Evolutionary conservation across 2,113 vertebrate genomes (phyloP), one percentile per base, ranked within the genome.

Genomic region (Trochalopteron elliotii): DNA sequence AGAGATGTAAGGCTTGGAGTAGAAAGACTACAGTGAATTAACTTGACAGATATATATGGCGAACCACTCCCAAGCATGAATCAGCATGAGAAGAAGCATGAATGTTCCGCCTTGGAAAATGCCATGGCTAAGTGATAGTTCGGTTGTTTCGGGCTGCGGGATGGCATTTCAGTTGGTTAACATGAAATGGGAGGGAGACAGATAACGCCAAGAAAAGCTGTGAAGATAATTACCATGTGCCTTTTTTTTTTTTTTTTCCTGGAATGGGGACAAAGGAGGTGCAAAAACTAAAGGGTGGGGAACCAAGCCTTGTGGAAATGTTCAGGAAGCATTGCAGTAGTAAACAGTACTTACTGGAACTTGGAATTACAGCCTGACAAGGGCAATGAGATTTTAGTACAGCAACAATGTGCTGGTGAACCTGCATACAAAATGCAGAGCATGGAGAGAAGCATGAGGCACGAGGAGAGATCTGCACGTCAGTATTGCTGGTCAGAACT

Each of bases 61-160:
- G n/a, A 95, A 40, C 93, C 89, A 82, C 93, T 95, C 87, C 94
- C 93, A 93, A 76, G 79, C 33, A 23, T 80, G 40, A 87, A 63
- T 92, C 89, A 89, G 74, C 65, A 9, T 42, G 49, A 84, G 23
- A 56, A 37, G 69, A 91, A 83, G n/a, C 2, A 0, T 82, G 25
- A 70, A 35, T 23, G 24, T 83, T 90, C 80, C 52, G 27, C 47
- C 69, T 92, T 50, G 60, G 94, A 94, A 96, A 96, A 92, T 47
- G 59, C 76, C 5, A 1, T 37, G 76, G 40, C 31, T 77, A 37
- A 90, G 40, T 35, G 65, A 50, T 23, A 56, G 65, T 56, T 93
- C 53, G 49, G 61, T 75, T 50, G 69, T 35, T 93, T 57, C 19
- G 30, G 68, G 42, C 35, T 79, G 40, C 7, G 3, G 23, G 27